Evolutionary conservation across 2,888 invertebrate genomes (phyloP).

Genomic region (Serripes groenlandicus): DNA sequence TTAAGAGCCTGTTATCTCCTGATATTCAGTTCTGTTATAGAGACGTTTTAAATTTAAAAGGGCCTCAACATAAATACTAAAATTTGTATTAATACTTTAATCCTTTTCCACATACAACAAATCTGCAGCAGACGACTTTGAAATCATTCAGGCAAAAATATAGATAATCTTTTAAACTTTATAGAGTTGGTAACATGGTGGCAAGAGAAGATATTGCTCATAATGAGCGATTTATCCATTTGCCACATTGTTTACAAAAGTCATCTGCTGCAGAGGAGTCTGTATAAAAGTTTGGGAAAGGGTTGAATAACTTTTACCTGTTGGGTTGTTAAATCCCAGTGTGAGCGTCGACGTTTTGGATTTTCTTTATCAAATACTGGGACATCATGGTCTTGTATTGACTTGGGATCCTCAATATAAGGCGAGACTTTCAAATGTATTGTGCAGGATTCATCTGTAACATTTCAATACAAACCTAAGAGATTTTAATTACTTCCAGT

Average conservation of each 20-base stretch:
- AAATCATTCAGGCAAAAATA: too few relatives aligned
- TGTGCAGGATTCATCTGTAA: conserved; percentile 93
- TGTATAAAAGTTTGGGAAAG: background rate
- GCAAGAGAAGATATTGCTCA: background rate
- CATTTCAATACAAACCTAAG: background rate
- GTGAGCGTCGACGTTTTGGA: conserved; percentile 82
- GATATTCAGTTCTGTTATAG: too few relatives aligned
- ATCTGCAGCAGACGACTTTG: too few relatives aligned
- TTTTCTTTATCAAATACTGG: conserved; percentile 92
- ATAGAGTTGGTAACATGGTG: too few relatives aligned
- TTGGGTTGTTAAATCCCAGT: conserved; percentile 97
- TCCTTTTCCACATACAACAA: too few relatives aligned
- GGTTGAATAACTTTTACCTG: conserved; percentile 89
- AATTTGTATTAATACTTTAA: too few relatives aligned
- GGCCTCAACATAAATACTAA: too few relatives aligned
- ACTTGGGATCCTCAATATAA: conserved; percentile 92
- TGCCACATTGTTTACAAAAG: background rate
- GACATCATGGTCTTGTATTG: conserved; percentile 95
- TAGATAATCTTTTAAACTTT: too few relatives aligned
- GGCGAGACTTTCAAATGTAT: conserved; percentile 96
- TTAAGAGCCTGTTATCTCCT: too few relatives aligned
- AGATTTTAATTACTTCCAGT: too few relatives aligned
- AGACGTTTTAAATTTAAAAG: too few relatives aligned
- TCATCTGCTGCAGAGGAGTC: background rate
- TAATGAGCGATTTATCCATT: background rate